These are phyloP conservation scores for Musca vetustissima DNA, from an alignment of 1,140 invertebrate species.

Conservation along the genomic window DNA sequence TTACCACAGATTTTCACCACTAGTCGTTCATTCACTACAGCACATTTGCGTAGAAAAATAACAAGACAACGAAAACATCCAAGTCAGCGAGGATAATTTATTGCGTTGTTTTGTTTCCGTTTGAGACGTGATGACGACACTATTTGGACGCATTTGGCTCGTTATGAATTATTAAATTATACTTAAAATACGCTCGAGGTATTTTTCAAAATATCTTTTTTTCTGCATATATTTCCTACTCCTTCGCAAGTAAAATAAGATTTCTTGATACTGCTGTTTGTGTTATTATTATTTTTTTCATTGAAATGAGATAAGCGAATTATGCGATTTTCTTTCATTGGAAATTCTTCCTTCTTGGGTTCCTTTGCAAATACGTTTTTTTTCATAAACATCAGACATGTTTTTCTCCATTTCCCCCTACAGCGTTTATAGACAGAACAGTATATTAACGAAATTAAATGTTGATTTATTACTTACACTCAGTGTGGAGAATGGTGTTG, in stretches of 20 bases:
- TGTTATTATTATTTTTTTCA: too few relatives aligned
- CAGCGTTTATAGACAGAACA: neutral
- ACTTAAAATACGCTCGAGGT: constrained; percentile 5
- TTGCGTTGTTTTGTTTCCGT: constrained; percentile 22
- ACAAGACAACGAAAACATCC: too few relatives aligned
- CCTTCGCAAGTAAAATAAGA: too few relatives aligned
- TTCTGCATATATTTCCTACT: constrained; percentile 13
- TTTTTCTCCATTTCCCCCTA: neutral
- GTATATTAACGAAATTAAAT: constrained; percentile 12
- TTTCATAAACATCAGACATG: neutral
- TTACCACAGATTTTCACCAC: too few relatives aligned
- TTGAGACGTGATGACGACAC: constrained; percentile 22
- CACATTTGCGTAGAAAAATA: too few relatives aligned
- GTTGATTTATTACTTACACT: constrained; percentile 22
- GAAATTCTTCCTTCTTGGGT: neutral
- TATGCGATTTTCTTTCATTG: neutral
- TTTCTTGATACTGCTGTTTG: too few relatives aligned
- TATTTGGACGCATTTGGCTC: constrained; percentile 9
- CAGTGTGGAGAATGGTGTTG: too few relatives aligned
- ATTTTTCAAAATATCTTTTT: neutral
- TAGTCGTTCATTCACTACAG: too few relatives aligned
- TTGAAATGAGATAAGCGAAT: neutral
- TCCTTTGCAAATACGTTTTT: too few relatives aligned
- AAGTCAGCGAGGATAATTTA: constrained; percentile 7
- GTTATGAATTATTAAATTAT: constrained; percentile 24